Conservation (phyloP, 2,888 invertebrate species). For the Halocaridina rubra region DNA sequence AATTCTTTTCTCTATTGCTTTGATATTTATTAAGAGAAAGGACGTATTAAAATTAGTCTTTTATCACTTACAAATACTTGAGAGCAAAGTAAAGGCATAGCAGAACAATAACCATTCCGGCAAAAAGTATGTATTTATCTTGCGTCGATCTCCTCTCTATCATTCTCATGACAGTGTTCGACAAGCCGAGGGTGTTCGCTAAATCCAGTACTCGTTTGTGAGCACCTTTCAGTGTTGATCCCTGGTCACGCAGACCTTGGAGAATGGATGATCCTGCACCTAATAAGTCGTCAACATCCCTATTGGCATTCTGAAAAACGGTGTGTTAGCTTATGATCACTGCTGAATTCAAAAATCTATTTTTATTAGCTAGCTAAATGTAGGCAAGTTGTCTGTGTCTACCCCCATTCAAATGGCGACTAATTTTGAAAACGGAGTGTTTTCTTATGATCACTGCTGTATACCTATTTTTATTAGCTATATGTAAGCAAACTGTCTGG, state of each 20-base stretch:
- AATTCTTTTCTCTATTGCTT: too few relatives aligned
- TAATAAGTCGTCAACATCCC: constrained; percentile 89
- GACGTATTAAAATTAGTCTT: too few relatives aligned
- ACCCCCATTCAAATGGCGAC: too few relatives aligned
- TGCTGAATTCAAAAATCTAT: too few relatives aligned
- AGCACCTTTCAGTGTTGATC: constrained; percentile 86
- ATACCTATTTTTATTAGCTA: too few relatives aligned
- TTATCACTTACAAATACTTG: constrained; percentile 68
- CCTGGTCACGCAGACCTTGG: constrained; percentile 84
- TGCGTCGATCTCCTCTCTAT: constrained; percentile 89
- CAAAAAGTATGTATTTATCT: constrained; percentile 88
- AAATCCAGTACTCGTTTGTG: constrained; percentile 87
- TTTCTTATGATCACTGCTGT: too few relatives aligned
- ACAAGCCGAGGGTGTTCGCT: constrained; percentile 90
- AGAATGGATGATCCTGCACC: constrained; percentile 81
- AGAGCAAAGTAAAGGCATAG: constrained; percentile 84
- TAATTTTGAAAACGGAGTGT: too few relatives aligned
- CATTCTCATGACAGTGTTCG: constrained; percentile 93
- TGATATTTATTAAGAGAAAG: too few relatives aligned
- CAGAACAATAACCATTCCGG: constrained; percentile 87
- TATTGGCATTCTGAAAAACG: constrained; percentile 77
- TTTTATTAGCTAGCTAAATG: too few relatives aligned
- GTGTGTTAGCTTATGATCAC: too few relatives aligned
- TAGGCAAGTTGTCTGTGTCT: too few relatives aligned
- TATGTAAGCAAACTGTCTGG: too few relatives aligned